Base-by-base conservation (phyloP, 2,113 vertebrate species). In the Verasper variegatus region DNA sequence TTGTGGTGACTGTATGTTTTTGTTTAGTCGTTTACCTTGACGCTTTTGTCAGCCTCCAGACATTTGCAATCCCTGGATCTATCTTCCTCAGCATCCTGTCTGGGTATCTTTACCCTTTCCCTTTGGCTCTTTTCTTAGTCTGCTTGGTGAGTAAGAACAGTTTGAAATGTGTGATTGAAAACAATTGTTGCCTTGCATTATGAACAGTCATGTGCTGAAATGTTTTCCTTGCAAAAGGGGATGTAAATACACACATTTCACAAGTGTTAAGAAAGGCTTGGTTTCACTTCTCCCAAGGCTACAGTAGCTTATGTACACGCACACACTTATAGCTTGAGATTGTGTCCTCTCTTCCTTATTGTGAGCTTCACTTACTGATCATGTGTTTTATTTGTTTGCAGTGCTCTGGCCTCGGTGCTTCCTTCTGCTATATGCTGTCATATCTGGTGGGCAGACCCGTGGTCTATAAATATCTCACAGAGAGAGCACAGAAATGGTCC, bases 61-160 rank as follows among this genome's bases (percentile, higher is more conserved):
- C 98, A 0, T 99, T 99, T 95, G 98, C 98, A 40, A 99, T 99
- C 80, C 98, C 98, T 40, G 98, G 98, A 67, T 99, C 97, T 47
- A 99, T 99, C 94, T 99, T 99, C 90, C 96, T 99, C 83, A 99
- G 98, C 92, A 99, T 99, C 89, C 94, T 99, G 79, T 99, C 97
- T 71, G 97, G 98, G n/a, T 99, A 99, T 90, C 97, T 99, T 77
- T 99, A 99, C 84, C 98, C 98, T 42, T 99, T 99, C 79, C 98
- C 97, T 0, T 71, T 99, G 87, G 98, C 97, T 79, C 95, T 99
- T 83, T 98, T 98, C 93, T 95, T 99, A 86, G 97, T 99, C 84
- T 99, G 98, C 90, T 92, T 99, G 96, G 98, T 99, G 95, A 96
- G 97, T 95, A 80, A 52, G 26, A 21, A 40, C 3, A 7, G 13